A percentile compares a stretch with the other conserved stretches of the same genome.
These are phyloP conservation scores for Parauchenoglanis ngamensis DNA, from an alignment of 2,797 vertebrate genomes.

Conservation along the genomic window DNA sequence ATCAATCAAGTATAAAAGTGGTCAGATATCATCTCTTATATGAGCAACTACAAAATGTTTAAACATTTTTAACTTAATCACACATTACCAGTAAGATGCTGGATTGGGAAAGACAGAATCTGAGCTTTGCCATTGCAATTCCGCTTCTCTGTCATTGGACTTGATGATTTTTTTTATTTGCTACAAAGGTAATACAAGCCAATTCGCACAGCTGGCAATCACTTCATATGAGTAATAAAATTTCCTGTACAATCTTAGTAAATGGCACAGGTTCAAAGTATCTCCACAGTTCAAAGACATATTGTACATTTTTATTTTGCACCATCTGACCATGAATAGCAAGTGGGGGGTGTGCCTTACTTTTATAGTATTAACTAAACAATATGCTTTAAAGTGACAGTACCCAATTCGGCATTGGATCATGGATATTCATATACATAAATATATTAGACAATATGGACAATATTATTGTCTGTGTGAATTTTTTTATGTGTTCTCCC, in stretches of 20 bases:
- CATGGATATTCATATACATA: no score
- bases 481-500: not conserved
- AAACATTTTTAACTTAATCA: slow-evolving; percentile 5
- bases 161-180: not conserved
- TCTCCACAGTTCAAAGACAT: not conserved
- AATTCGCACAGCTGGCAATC: not conserved
- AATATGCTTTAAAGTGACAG: not conserved
- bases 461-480: not conserved
- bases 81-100: not conserved
- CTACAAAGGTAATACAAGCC: not conserved
- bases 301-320: not conserved
- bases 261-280: not conserved
- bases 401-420: not conserved
- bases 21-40: slow-evolving; percentile 23
- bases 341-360: not conserved
- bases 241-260: not conserved
- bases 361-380: not conserved
- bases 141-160: not conserved
- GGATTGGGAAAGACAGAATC: not conserved
- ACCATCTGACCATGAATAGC: not conserved
- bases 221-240: not conserved
- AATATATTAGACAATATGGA: no score
- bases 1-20: slow-evolving; percentile 4
- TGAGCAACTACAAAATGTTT: not conserved
- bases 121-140: not conserved